These are phyloP conservation scores for Eulemur rubriventer DNA, from an alignment of 2,797 vertebrate genomes.

Conservation along the genomic window DNA sequence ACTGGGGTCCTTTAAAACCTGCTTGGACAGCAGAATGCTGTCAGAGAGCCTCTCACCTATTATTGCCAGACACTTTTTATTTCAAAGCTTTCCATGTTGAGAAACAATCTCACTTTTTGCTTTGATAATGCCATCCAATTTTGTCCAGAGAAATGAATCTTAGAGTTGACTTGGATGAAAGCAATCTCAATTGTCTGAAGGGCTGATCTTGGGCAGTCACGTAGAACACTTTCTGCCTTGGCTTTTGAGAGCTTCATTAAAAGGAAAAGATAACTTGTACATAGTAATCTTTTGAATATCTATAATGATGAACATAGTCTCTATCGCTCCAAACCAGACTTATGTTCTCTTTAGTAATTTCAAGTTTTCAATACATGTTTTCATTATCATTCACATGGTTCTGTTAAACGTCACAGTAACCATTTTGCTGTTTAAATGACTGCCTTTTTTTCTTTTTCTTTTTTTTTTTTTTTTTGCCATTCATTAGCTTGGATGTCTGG, in stretches of 20 bases:
- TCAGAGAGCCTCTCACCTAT: background rate
- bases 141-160: conserved; percentile 39
- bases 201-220: conserved; percentile 13
- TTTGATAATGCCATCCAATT: conserved; percentile 48
- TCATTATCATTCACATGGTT: background rate
- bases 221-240: background rate
- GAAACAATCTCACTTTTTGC: conserved; percentile 35
- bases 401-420: conserved; percentile 9
- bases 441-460: background rate
- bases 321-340: background rate
- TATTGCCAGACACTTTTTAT: conserved; percentile 21
- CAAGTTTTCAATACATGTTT: conserved; percentile 43
- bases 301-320: background rate
- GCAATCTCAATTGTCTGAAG: background rate
- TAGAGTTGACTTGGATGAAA: conserved; percentile 7
- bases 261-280: conserved; percentile 23
- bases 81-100: conserved; percentile 36
- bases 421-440: conserved; percentile 20
- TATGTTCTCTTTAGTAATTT: conserved; percentile 16
- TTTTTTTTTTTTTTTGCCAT: background rate
- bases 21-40: background rate
- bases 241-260: conserved; percentile 43
- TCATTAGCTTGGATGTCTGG: background rate
- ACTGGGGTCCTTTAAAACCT: background rate
- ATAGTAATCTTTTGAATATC: background rate